Percentiles rank a stretch among this genome's conserved stretches.
phyloP scores from a whole-genome alignment of 2,797 vertebrate species.

The Enteromius mattozi region DNA sequence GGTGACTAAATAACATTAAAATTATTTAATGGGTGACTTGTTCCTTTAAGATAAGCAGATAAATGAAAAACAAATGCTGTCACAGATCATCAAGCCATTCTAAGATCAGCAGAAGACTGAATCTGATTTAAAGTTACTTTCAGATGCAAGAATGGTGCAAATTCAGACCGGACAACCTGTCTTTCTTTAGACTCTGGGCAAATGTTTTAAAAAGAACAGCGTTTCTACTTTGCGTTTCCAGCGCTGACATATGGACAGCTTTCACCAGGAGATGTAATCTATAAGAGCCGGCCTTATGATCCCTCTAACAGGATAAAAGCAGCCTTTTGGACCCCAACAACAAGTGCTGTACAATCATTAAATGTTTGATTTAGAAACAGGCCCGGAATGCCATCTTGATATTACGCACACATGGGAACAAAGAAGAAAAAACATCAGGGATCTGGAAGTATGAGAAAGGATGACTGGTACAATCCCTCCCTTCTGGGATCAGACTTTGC shows the following conservation, averaged over 20 bases:
- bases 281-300: constrained; percentile 30
- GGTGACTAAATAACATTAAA: background rate
- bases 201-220: constrained; percentile 26
- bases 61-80: constrained; percentile 25
- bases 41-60: constrained; percentile 3
- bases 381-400: constrained; percentile 39
- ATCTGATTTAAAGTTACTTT: constrained; percentile 53
- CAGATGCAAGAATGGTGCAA: constrained; percentile 46
- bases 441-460: constrained; percentile 26
- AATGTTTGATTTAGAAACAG: constrained; percentile 33
- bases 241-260: constrained; percentile 16
- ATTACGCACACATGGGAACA: constrained; percentile 25
- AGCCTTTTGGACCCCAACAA: constrained; percentile 22
- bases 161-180: constrained; percentile 33
- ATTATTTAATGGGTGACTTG: constrained; percentile 5
- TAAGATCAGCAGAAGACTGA: constrained; percentile 44
- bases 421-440: constrained; percentile 25
- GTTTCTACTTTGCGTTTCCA: constrained; percentile 44
- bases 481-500: constrained; percentile 20
- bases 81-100: constrained; percentile 49
- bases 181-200: constrained; percentile 22
- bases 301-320: constrained; percentile 36
- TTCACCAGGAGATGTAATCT: constrained; percentile 52
- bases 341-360: constrained; percentile 33
- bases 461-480: constrained; percentile 21